These are phyloP conservation scores for Polyommatus iphigenia DNA, from an alignment of 2,888 invertebrate genomes.

Conservation along the genomic window DNA sequence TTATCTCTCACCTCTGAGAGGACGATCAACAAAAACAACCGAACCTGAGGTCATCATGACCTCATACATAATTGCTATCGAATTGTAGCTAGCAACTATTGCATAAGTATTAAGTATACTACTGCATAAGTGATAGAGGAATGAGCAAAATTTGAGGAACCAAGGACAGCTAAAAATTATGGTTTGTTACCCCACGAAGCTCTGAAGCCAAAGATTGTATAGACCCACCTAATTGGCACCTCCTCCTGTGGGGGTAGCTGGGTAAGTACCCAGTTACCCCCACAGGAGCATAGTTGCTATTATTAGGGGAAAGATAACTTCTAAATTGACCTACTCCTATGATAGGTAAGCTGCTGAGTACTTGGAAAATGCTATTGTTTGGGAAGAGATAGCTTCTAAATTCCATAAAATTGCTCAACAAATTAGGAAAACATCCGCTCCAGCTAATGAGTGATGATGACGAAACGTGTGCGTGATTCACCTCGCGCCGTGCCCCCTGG, in stretches of 20 bases:
- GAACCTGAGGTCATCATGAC: not conserved
- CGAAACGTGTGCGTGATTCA: constrained; percentile 5
- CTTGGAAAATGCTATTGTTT: not conserved
- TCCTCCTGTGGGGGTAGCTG: too few species aligned
- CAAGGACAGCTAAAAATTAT: too few species aligned
- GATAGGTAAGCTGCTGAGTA: not conserved
- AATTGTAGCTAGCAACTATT: not conserved
- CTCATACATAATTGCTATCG: not conserved
- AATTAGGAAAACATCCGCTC: not conserved
- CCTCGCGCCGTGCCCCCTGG: not conserved
- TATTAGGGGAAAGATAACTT: too few species aligned
- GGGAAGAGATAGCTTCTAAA: not conserved
- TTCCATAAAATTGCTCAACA: not conserved
- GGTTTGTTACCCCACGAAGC: too few species aligned
- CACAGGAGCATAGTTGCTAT: too few species aligned
- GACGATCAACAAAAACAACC: not conserved
- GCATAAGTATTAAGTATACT: not conserved
- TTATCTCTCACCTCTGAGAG: constrained; percentile 11
- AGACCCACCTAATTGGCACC: too few species aligned
- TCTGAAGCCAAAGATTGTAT: too few species aligned
- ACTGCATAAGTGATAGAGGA: not conserved
- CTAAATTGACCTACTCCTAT: not conserved
- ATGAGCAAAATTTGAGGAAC: too few species aligned
- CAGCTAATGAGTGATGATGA: not conserved
- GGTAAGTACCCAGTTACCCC: too few species aligned